Evolutionary conservation across 2,888 invertebrate species (phyloP).

Genomic region (Meganola albula): DNA sequence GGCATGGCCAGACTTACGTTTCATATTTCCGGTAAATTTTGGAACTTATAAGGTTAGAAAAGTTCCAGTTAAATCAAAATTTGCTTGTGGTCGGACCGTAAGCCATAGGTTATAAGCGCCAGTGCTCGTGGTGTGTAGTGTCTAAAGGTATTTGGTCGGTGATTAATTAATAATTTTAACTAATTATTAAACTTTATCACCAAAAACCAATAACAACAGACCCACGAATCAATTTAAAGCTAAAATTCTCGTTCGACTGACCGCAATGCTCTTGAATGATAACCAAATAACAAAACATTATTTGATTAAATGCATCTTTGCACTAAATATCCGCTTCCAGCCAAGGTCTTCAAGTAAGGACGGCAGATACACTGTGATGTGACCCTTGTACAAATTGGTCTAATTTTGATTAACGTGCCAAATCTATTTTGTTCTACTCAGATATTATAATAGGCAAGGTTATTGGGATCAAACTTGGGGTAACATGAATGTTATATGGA

Average conservation of each 20-base stretch:
- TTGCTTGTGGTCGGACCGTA: too few species aligned
- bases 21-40: too few species aligned
- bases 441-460: slow-evolving; percentile 35
- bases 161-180: slow-evolving; percentile 1
- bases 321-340: slow-evolving; percentile 32
- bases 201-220: neutral
- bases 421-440: slow-evolving; percentile 39
- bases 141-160: too few species aligned
- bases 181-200: neutral
- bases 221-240: neutral
- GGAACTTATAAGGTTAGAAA: too few species aligned
- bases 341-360: slow-evolving; percentile 44
- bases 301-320: slow-evolving; percentile 31
- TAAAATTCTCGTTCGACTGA: slow-evolving; percentile 15
- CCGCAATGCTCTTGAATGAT: slow-evolving; percentile 28
- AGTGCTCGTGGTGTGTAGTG: too few species aligned
- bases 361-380: slow-evolving; percentile 43
- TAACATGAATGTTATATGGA: neutral
- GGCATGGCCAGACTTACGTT: too few species aligned
- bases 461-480: slow-evolving; percentile 23
- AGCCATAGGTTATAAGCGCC: too few species aligned
- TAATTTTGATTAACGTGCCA: slow-evolving; percentile 41
- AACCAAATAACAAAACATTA: slow-evolving; percentile 23
- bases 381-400: slow-evolving; percentile 44
- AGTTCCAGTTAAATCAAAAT: too few species aligned